Percentiles rank a stretch among this genome's conserved stretches.
phyloP scores from a whole-genome alignment of 2,797 vertebrate species.

The Dermochelys coriacea region DNA sequence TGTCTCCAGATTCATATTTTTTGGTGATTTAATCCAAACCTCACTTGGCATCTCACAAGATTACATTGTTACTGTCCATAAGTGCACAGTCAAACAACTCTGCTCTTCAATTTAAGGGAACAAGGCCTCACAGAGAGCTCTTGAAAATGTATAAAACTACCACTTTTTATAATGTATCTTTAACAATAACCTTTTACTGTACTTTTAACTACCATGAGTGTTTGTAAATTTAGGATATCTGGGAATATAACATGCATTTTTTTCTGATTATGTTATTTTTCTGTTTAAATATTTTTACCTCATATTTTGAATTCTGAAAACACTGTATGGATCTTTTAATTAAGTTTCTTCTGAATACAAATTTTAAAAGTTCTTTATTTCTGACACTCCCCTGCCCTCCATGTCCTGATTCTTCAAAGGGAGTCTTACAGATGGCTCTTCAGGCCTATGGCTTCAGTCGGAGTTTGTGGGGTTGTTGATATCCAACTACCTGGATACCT shows the following conservation, averaged over 20 bases:
- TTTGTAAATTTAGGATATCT: background rate
- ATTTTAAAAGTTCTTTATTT: background rate
- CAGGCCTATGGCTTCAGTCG: background rate
- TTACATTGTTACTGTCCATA: background rate
- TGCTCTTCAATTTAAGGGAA: background rate
- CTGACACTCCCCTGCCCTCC: background rate
- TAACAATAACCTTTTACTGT: background rate
- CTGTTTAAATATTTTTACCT: background rate
- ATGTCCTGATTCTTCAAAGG: background rate
- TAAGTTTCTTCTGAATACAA: background rate
- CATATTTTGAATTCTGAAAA: background rate
- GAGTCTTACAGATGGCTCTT: background rate
- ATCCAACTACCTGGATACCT: background rate
- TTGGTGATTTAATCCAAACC: too few species aligned
- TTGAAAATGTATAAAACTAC: background rate
- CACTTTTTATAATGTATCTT: background rate
- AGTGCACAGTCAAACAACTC: too few species aligned
- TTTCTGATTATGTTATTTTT: background rate
- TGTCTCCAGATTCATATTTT: too few species aligned
- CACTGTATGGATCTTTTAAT: background rate
- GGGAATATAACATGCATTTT: background rate
- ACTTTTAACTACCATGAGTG: background rate
- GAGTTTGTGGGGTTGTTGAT: background rate
- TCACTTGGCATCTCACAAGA: background rate
- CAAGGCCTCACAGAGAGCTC: background rate